phyloP scores from a whole-genome alignment of 2,113 vertebrate genomes.

The Taxidea taxus region DNA sequence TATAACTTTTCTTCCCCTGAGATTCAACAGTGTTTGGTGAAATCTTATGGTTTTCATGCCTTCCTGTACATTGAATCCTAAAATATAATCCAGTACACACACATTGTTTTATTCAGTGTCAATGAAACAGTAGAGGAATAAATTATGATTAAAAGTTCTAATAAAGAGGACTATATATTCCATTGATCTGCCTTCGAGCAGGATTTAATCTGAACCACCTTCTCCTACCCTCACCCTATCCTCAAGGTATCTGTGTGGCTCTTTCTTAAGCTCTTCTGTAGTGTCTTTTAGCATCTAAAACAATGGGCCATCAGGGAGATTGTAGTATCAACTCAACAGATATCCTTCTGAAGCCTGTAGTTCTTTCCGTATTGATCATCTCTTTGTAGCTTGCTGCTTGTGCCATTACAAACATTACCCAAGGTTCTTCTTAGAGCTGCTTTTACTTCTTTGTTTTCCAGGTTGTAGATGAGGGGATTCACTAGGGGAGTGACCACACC shows the following conservation, averaged over 20 bases:
- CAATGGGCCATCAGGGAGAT: neutral
- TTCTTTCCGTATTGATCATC: neutral
- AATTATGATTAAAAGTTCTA: neutral
- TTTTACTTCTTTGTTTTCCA: constrained; percentile 47
- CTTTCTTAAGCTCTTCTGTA: neutral
- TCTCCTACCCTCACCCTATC: neutral
- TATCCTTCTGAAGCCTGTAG: neutral
- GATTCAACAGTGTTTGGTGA: neutral
- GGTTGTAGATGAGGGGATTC: constrained; percentile 48
- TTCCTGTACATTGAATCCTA: neutral
- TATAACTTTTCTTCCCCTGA: neutral
- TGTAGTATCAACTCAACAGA: neutral
- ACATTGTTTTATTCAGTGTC: neutral
- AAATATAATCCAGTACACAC: neutral
- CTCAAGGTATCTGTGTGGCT: neutral
- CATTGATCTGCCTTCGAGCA: neutral
- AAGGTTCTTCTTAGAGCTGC: neutral
- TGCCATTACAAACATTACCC: neutral
- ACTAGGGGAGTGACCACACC: neutral
- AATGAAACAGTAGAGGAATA: neutral
- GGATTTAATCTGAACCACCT: neutral
- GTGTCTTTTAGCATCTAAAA: neutral
- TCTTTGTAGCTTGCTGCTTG: neutral
- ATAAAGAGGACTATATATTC: neutral
- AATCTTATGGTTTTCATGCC: neutral